Conservation (phyloP, 2,113 vertebrate genomes). For the Pterophyllum scalare region DNA sequence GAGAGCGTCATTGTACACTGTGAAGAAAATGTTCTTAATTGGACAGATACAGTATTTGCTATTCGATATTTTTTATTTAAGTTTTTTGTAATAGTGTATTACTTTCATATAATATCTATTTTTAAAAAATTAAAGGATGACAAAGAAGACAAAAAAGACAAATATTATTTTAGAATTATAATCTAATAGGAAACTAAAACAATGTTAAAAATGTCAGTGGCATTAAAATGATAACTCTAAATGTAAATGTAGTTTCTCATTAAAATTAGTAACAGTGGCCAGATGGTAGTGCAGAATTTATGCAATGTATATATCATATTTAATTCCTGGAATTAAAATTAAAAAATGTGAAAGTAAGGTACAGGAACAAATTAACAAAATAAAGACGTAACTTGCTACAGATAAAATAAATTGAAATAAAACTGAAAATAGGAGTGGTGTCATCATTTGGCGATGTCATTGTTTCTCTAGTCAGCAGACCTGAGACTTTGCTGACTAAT, state of each 20-base stretch:
- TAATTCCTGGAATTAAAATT: neutral
- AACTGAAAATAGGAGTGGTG: neutral
- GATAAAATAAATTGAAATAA: neutral
- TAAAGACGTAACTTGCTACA: neutral
- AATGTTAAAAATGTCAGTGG: neutral
- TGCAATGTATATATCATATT: neutral
- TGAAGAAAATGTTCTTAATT: constrained; percentile 8
- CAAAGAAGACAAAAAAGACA: neutral
- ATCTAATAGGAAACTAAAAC: neutral
- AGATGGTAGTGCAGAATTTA: neutral
- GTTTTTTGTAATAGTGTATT: neutral
- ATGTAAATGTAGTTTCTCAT: neutral
- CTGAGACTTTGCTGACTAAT: constrained; percentile 89
- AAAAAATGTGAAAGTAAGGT: neutral
- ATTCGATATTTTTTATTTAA: neutral
- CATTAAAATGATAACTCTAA: neutral
- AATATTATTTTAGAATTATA: neutral
- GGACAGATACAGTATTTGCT: constrained; percentile 8
- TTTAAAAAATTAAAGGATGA: neutral
- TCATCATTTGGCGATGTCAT: neutral
- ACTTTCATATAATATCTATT: neutral
- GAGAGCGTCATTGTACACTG: neutral
- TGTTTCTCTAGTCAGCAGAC: constrained; percentile 65
- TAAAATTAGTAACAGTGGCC: neutral
- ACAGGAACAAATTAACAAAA: neutral